Base-by-base conservation (phyloP, 2,113 vertebrate genomes). In the Menidia beryllina region DNA sequence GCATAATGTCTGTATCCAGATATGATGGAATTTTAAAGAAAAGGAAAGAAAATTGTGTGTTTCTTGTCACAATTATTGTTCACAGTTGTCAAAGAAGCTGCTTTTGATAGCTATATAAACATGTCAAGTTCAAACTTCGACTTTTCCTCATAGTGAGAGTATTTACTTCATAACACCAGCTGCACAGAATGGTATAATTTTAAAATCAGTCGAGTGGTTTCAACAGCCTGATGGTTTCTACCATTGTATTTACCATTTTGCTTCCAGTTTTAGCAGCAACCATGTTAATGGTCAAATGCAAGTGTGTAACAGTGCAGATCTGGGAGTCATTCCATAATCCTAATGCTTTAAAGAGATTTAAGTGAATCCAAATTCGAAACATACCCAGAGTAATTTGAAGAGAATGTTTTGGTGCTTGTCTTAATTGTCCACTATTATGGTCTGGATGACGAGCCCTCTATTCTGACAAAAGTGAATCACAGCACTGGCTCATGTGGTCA, bases 311-410 rank as follows among this genome's bases (percentile, higher is more conserved):
- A 63, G 80, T 70, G 52, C 48, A 63, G 55, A 62, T 52, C 63
- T 52, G 60, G 54, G 61, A 75, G 69, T 72, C 48, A 48, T 57
- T 15, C 36, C 13, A 45, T 84, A 72, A 86, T 84, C 78, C 65
- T 61, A 21, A 73, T 4, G 25, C 65, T 69, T 39, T 50, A 19
- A 47, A 58, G 19, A 36, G 72, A 58, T 79, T 71, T 77, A 26
- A 72, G 13, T 34, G 25, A 69, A 54, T 77, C 36, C 49, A 61
- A 79, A 69, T 57, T 27, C 52, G 23, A 79, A 63, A 23, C 71
- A 48, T 72, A 78, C 78, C 65, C 39, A 63, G 76, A 82, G 69
- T 0, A 26, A 77, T 56, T 75, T 43, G 9, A 12, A 17, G 10
- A 72, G 43, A 2, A 1, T 19, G 43, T 20, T 26, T 69, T 19